Evolutionary conservation across 2,113 vertebrate genomes (phyloP).

Genomic region (Erythrocercus mccallii): DNA sequence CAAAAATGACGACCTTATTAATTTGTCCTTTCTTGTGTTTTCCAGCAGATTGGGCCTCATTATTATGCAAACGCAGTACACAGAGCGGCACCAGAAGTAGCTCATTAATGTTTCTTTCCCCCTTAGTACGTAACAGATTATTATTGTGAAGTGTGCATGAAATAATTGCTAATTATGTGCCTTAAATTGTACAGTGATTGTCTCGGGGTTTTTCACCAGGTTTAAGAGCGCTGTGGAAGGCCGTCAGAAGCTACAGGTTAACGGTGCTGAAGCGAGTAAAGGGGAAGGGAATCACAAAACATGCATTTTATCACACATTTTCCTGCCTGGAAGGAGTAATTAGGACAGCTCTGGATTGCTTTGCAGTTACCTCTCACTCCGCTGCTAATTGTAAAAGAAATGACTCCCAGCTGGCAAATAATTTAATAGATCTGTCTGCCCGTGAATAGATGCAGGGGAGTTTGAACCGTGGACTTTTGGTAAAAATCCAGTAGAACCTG

Average conservation of each 20-base stretch:
- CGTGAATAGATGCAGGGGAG: background rate
- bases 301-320: slow-evolving; percentile 13
- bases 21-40: slow-evolving; percentile 77
- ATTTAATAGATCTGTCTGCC: slow-evolving; percentile 28
- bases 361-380: background rate
- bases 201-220: background rate
- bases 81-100: slow-evolving; percentile 61
- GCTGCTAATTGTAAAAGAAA: slow-evolving; percentile 39
- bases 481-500: background rate
- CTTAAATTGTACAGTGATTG: slow-evolving; percentile 50
- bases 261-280: background rate
- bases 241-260: slow-evolving; percentile 22
- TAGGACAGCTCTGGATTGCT: slow-evolving; percentile 29
- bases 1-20: slow-evolving; percentile 73
- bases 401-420: slow-evolving; percentile 20
- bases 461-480: background rate
- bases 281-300: slow-evolving; percentile 2
- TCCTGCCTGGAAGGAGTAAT: background rate
- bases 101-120: slow-evolving; percentile 68
- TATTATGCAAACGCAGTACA: slow-evolving; percentile 76
- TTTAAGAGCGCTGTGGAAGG: background rate
- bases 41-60: slow-evolving; percentile 73
- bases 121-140: slow-evolving; percentile 57
- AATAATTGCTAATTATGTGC: slow-evolving; percentile 68
- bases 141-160: slow-evolving; percentile 55